These are phyloP conservation scores for Drosophila lacteicornis DNA, from an alignment of 1,140 invertebrate genomes.

Conservation along the genomic window DNA sequence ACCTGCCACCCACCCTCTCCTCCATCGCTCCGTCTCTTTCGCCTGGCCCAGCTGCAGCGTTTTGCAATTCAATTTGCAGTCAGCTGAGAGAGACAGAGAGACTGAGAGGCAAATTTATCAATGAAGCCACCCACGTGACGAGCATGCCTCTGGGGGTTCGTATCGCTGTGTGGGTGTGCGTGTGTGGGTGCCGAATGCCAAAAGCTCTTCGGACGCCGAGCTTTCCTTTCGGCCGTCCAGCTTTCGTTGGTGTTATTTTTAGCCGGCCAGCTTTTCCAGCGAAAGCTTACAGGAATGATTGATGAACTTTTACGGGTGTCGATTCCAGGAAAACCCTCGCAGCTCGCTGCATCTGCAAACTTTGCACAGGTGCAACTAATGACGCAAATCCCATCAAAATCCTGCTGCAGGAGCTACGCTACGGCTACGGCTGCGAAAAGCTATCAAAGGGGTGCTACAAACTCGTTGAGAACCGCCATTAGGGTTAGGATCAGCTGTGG, in stretches of 20 bases:
- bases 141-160: constrained; percentile 3
- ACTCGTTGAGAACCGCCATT: neutral
- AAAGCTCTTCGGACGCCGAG: constrained; percentile 44
- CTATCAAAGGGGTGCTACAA: neutral
- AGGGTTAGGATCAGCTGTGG: constrained; percentile 54
- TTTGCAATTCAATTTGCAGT: constrained; percentile 82
- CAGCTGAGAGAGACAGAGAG: constrained; percentile 23
- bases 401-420: neutral
- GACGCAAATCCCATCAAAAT: constrained; percentile 40
- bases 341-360: neutral
- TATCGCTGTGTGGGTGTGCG: neutral
- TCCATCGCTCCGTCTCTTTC: constrained; percentile 8
- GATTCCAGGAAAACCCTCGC: constrained; percentile 23
- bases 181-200: constrained; percentile 20
- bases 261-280: constrained; percentile 32
- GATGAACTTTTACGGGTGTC: constrained; percentile 2
- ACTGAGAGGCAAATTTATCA: constrained; percentile 67
- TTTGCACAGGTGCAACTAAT: constrained; percentile 35
- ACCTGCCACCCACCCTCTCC: constrained; percentile 3
- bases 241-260: constrained; percentile 64
- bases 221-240: constrained; percentile 37
- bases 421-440: neutral
- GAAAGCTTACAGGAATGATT: constrained; percentile 53
- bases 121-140: constrained; percentile 80
- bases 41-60: constrained; percentile 64